Evolutionary conservation across 2,888 invertebrate genomes (phyloP).

Genomic region (Slavum lentiscoides): DNA sequence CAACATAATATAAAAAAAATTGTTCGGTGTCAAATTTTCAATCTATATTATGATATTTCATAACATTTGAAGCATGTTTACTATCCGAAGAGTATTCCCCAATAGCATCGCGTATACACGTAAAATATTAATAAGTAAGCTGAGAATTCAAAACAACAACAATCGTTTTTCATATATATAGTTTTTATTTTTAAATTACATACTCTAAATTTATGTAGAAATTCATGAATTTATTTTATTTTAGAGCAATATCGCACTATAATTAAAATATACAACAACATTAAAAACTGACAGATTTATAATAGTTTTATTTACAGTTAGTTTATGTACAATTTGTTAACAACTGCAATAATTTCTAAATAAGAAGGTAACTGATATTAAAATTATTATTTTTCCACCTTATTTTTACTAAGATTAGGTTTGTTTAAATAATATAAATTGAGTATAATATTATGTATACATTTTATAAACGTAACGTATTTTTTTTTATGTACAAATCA

Average conservation of each 20-base stretch:
- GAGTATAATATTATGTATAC: conserved; percentile 10
- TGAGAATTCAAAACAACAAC: neutral
- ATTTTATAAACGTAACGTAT: conserved; percentile 36
- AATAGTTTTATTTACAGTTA: conserved; percentile 42
- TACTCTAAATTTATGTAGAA: conserved; percentile 33
- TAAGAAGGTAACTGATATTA: conserved; percentile 33
- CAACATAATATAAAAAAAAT: no score
- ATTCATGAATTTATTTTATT: conserved; percentile 19
- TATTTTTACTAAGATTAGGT: neutral
- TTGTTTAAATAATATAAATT: conserved; percentile 21
- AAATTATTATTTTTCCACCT: neutral
- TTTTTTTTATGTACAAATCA: conserved; percentile 19
- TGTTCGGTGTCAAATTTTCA: no score
- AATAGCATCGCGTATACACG: no score
- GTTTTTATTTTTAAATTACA: conserved; percentile 34
- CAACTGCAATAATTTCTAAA: conserved; percentile 5
- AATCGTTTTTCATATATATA: neutral
- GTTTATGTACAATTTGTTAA: conserved; percentile 31
- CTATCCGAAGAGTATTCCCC: no score
- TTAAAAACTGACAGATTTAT: conserved; percentile 28
- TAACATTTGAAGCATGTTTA: no score
- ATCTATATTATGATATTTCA: no score
- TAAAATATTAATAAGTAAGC: neutral
- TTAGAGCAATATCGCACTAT: conserved; percentile 26
- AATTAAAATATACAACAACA: conserved; percentile 22